Evolutionary conservation across 2,888 invertebrate species (phyloP).

Genomic region (Rosalia funebris): DNA sequence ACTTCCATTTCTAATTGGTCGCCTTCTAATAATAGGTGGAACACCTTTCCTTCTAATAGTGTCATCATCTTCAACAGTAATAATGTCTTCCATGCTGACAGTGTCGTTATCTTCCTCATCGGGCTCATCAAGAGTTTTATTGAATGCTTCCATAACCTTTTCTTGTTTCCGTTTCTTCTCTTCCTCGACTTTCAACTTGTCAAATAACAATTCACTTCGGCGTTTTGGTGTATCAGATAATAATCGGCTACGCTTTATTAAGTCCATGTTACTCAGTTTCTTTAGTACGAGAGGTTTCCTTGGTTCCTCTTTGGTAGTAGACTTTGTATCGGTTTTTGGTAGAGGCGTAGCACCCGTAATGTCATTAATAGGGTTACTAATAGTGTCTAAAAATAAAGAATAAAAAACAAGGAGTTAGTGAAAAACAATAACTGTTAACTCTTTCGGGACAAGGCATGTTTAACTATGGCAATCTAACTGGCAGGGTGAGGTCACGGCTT

Average conservation of each 20-base stretch:
- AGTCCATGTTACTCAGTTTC: constrained; percentile 30
- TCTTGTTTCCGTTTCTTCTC: constrained; percentile 28
- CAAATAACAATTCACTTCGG: constrained; percentile 31
- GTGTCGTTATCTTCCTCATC: constrained; percentile 15
- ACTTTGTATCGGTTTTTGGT: constrained; percentile 3
- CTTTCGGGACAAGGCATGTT: no score
- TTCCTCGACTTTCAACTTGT: constrained; percentile 26
- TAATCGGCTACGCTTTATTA: constrained; percentile 28
- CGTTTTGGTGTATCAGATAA: constrained; percentile 26
- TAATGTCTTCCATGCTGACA: constrained; percentile 22
- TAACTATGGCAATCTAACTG: no score
- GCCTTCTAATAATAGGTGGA: constrained; percentile 28
- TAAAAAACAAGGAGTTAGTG: no score
- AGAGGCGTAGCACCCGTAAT: no score
- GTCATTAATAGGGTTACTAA: no score
- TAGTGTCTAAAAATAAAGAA: no score
- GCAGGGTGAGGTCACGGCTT: no score
- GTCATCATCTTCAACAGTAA: constrained; percentile 24
- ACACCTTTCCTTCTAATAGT: constrained; percentile 20
- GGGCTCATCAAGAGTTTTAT: constrained; percentile 13
- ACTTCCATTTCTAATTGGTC: constrained; percentile 20
- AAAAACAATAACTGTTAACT: no score
- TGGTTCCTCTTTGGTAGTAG: not conserved
- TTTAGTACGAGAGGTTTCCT: constrained; percentile 9
- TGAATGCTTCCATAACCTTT: constrained; percentile 23